These are phyloP conservation scores for Crenuchus spilurus DNA, from an alignment of 2,797 vertebrate genomes.

Conservation along the genomic window DNA sequence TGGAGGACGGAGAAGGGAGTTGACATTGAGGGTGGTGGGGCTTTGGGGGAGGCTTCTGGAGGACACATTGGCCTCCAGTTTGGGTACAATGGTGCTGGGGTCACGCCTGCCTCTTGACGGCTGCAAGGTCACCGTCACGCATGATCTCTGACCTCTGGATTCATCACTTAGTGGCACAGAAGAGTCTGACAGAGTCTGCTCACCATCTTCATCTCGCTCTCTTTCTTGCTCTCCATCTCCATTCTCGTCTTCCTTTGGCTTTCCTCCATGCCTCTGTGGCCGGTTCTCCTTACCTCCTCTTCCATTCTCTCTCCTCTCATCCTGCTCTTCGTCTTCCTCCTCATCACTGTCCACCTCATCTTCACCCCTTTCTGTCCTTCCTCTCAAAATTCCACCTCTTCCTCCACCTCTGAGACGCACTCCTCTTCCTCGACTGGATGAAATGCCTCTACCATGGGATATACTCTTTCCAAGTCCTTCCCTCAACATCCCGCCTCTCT, in stretches of 20 bases:
- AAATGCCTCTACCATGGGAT: slow-evolving; percentile 66
- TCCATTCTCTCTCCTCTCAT: slow-evolving; percentile 65
- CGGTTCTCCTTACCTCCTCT: slow-evolving; percentile 48
- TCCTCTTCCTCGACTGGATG: slow-evolving; percentile 65
- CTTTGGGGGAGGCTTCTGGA: slow-evolving; percentile 60
- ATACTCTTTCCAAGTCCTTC: slow-evolving; percentile 19
- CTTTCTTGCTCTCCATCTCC: slow-evolving; percentile 69
- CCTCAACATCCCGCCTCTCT: slow-evolving; percentile 68
- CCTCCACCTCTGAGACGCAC: slow-evolving; percentile 72
- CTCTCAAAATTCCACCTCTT: slow-evolving; percentile 62
- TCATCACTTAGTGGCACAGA: slow-evolving; percentile 56
- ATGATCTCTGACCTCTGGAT: slow-evolving; percentile 75
- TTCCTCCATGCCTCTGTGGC: slow-evolving; percentile 38
- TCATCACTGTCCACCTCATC: slow-evolving; percentile 66
- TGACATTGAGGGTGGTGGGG: slow-evolving; percentile 59
- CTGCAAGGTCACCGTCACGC: slow-evolving; percentile 92
- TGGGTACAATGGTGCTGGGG: slow-evolving; percentile 92
- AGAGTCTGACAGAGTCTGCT: slow-evolving; percentile 73
- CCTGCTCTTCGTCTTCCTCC: slow-evolving; percentile 57
- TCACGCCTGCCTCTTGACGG: slow-evolving; percentile 79
- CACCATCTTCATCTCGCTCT: slow-evolving; percentile 83
- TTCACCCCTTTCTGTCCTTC: slow-evolving; percentile 51
- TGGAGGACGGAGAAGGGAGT: slow-evolving; percentile 81
- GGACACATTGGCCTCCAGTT: slow-evolving; percentile 92
- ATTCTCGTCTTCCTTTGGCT: slow-evolving; percentile 57